Evolutionary conservation across 2,113 vertebrate species (phyloP).

Genomic region (Rousettus leschenaultii): DNA sequence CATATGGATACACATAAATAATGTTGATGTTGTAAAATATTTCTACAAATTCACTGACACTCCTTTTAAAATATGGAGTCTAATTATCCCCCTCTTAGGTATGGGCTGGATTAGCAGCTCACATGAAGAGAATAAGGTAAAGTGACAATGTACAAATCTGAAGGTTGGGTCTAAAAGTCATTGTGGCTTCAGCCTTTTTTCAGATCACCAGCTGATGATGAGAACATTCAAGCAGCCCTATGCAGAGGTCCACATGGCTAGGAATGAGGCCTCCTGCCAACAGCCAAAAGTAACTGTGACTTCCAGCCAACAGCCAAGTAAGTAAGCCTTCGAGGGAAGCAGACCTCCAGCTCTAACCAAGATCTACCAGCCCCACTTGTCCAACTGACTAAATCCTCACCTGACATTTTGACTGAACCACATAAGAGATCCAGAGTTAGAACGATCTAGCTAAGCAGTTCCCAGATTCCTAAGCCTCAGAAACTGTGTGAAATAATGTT

Average conservation of each 20-base stretch:
- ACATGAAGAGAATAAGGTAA: background rate
- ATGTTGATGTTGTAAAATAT: background rate
- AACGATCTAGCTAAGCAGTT: background rate
- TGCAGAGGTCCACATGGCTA: background rate
- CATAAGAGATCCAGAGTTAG: background rate
- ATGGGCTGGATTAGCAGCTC: background rate
- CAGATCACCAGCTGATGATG: background rate
- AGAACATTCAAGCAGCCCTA: background rate
- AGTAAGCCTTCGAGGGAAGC: background rate
- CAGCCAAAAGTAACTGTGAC: background rate
- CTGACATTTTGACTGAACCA: background rate
- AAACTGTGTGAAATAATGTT: background rate
- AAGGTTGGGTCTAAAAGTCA: background rate
- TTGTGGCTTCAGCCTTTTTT: background rate
- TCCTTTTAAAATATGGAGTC: background rate
- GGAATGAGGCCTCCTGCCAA: background rate
- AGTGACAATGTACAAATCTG: background rate
- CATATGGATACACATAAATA: background rate
- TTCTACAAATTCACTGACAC: background rate
- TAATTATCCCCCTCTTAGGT: background rate
- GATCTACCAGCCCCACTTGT: background rate
- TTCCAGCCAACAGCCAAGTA: background rate
- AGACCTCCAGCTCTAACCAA: background rate
- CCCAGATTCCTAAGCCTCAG: background rate
- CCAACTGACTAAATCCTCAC: background rate